A percentile compares a stretch with the other conserved stretches of the same genome.
phyloP scores from a whole-genome alignment of 64 coral and sea anemone genomes.

The Pocillopora verrucosa region DNA sequence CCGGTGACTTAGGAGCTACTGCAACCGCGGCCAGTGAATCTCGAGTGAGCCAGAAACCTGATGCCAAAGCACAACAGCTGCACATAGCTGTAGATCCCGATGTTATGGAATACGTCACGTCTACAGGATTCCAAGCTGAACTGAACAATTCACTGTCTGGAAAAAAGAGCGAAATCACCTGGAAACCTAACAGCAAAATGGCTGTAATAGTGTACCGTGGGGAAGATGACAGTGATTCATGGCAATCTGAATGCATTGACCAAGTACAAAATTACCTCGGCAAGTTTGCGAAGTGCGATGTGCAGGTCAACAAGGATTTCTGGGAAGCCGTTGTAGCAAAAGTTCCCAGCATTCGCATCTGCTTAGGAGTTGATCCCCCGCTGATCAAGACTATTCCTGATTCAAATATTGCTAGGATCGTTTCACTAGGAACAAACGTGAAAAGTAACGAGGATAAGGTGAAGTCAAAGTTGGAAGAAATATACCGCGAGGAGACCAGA shows the following conservation, averaged over 20 bases:
- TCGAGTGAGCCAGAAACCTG: not conserved
- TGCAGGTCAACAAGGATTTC: constrained; percentile 18
- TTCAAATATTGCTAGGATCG: not conserved
- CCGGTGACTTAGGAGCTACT: not conserved
- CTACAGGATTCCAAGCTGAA: constrained; percentile 5
- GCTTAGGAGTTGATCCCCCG: not conserved
- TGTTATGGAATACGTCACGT: constrained; percentile 51
- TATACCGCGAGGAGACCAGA: constrained; percentile 38
- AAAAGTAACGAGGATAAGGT: not conserved
- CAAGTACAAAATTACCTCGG: constrained; percentile 26
- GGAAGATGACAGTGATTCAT: constrained; percentile 7
- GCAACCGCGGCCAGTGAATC: not conserved
- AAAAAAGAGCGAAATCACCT: constrained; percentile 31
- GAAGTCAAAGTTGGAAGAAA: constrained; percentile 13
- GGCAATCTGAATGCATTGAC: constrained; percentile 40
- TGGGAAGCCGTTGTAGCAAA: constrained; percentile 12
- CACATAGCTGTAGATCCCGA: constrained; percentile 55
- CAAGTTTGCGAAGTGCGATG: constrained; percentile 32
- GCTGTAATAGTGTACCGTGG: constrained; percentile 30
- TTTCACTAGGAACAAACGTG: not conserved
- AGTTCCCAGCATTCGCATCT: not conserved
- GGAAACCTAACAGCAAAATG: constrained; percentile 12
- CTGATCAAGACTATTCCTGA: constrained; percentile 14
- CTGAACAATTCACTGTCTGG: constrained; percentile 17
- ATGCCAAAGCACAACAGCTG: constrained; percentile 6